These are phyloP conservation scores for Tychaedon coryphoeus DNA, from an alignment of 2,113 vertebrate genomes.

Conservation along the genomic window DNA sequence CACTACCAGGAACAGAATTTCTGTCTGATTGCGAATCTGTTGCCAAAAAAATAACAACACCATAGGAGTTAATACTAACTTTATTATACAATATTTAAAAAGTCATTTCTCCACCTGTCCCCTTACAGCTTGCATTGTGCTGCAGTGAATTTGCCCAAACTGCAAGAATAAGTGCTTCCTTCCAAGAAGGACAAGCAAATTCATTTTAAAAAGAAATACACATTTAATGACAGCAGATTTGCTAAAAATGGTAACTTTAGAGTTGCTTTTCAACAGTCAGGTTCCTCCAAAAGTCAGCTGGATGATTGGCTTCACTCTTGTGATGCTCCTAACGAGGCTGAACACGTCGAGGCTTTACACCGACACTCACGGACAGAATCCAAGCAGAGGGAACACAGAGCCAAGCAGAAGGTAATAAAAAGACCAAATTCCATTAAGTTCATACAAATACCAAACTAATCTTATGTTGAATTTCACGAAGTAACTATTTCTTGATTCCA, in stretches of 20 bases:
- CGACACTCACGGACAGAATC: background rate
- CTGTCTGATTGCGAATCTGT: background rate
- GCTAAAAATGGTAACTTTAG: background rate
- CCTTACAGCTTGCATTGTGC: constrained; percentile 31
- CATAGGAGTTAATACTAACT: constrained; percentile 35
- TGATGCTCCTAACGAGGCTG: background rate
- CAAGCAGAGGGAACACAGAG: constrained; percentile 16
- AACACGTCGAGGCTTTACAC: background rate
- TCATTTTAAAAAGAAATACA: background rate
- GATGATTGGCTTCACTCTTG: background rate
- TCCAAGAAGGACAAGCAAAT: background rate
- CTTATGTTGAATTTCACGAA: background rate
- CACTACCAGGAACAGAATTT: background rate
- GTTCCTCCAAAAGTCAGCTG: background rate
- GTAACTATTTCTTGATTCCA: background rate
- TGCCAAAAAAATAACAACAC: background rate
- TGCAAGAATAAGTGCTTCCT: constrained; percentile 17
- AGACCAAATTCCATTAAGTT: constrained; percentile 8
- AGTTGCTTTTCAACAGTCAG: background rate
- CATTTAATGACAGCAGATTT: background rate
- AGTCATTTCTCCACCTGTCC: constrained; percentile 25
- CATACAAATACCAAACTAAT: constrained; percentile 2
- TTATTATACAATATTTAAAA: constrained; percentile 58
- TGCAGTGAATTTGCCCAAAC: background rate
- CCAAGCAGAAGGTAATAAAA: constrained; percentile 42